Percentiles rank a stretch among this genome's conserved stretches.
Conservation (phyloP, 2,113 vertebrate genomes). For the Oriolus oriolus region DNA sequence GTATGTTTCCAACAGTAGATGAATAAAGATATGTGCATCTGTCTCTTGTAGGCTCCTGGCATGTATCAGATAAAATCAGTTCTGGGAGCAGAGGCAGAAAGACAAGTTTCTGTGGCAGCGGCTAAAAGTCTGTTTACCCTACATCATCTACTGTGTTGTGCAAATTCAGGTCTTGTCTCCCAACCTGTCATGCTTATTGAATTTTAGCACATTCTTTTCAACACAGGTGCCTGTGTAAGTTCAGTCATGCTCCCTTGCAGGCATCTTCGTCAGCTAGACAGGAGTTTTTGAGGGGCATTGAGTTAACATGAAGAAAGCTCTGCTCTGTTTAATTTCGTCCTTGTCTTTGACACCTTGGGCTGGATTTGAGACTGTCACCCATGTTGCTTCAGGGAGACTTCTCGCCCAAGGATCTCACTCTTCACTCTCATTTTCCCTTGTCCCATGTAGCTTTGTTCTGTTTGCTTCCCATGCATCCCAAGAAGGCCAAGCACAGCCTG, state of each 20-base stretch:
- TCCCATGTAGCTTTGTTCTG: neutral
- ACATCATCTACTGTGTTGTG: neutral
- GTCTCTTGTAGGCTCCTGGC: neutral
- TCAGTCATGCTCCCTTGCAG: neutral
- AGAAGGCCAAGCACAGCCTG: neutral
- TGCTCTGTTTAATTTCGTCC: neutral
- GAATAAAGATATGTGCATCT: neutral
- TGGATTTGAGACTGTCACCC: neutral
- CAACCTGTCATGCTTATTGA: neutral
- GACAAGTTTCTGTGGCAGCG: neutral
- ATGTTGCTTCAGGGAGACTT: neutral
- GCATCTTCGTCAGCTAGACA: neutral
- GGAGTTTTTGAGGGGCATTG: neutral
- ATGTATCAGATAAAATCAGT: neutral
- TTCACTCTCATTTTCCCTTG: neutral
- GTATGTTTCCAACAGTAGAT: neutral
- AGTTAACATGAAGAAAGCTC: neutral
- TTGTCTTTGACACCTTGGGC: neutral
- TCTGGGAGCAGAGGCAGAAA: neutral
- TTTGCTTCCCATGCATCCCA: neutral
- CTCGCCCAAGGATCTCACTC: fast-evolving
- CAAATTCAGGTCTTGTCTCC: neutral
- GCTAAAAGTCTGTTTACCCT: neutral
- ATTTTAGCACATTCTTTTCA: neutral
- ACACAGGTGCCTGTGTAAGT: neutral